Conservation (phyloP, 2,797 vertebrate species). For the Philypnodon macrostomus region DNA sequence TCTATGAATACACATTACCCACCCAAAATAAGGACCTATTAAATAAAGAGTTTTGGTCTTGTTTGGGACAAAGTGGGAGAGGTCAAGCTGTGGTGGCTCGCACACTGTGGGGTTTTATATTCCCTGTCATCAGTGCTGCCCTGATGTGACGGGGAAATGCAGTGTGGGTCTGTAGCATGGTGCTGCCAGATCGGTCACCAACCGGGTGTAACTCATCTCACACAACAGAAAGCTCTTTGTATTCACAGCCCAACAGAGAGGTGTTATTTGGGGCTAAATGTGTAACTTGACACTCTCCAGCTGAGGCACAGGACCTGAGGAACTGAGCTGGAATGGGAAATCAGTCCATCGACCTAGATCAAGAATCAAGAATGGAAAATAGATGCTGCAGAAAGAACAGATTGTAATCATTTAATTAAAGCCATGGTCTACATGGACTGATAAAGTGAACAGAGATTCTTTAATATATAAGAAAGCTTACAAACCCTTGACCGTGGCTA, state of each 20-base stretch:
- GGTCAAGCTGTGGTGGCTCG: conserved; percentile 15
- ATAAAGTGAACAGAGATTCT: no score
- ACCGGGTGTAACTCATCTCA: conserved; percentile 46
- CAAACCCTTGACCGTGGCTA: no score
- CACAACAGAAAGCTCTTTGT: conserved; percentile 68
- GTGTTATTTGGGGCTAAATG: conserved; percentile 45
- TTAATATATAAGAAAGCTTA: no score
- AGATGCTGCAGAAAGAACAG: conserved; percentile 32
- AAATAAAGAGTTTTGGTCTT: conserved; percentile 5
- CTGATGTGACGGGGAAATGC: conserved; percentile 4
- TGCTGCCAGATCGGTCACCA: conserved; percentile 21
- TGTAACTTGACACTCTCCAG: conserved; percentile 56
- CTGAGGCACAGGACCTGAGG: conserved; percentile 41
- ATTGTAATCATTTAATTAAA: conserved; percentile 53
- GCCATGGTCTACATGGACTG: not conserved
- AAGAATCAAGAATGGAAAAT: conserved; percentile 13
- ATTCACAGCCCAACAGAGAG: conserved; percentile 30
- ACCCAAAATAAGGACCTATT: not conserved
- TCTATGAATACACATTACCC: no score
- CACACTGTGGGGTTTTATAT: conserved; percentile 19
- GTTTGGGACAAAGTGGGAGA: conserved; percentile 22
- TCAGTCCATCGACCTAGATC: conserved; percentile 33
- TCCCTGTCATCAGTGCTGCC: conserved; percentile 45
- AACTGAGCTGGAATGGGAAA: conserved; percentile 16
- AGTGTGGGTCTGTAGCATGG: conserved; percentile 24